Evolutionary conservation across 37 sponge, comb jelly and placozoan genomes (phyloP).

Genomic region (Cladorhizidae sp.): DNA sequence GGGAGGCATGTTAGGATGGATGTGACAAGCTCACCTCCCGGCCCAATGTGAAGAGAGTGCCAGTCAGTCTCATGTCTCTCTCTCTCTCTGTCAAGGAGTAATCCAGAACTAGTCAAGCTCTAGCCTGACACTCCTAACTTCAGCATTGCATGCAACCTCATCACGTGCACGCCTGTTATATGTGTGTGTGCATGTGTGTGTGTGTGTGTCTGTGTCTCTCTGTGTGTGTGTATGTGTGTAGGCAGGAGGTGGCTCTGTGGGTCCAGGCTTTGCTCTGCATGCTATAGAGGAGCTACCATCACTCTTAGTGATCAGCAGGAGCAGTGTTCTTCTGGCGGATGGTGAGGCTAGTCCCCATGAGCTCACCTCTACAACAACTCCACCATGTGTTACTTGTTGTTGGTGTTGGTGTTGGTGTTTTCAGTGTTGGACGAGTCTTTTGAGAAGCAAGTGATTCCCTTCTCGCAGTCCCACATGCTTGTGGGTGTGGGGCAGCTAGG

Average conservation of each 20-base stretch:
- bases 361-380: too few relatives aligned
- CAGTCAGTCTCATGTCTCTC: too few relatives aligned
- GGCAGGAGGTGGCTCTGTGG: slow-evolving; percentile 12
- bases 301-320: slow-evolving; percentile 27
- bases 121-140: too few relatives aligned
- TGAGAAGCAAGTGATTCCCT: slow-evolving; percentile 3
- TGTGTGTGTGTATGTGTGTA: background rate
- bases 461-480: slow-evolving; percentile 36
- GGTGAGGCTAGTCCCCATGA: background rate
- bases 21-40: too few relatives aligned
- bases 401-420: background rate
- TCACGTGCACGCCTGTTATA: too few relatives aligned
- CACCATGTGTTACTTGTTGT: background rate
- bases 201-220: too few relatives aligned
- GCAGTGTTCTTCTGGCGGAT: slow-evolving; percentile 22
- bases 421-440: background rate
- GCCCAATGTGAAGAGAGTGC: too few relatives aligned
- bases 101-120: too few relatives aligned
- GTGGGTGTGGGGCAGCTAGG: slow-evolving; percentile 34
- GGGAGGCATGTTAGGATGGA: too few relatives aligned
- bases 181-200: too few relatives aligned
- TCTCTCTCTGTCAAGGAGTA: too few relatives aligned
- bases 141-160: too few relatives aligned
- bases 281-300: background rate
- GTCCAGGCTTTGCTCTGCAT: slow-evolving; percentile 1